A percentile compares a stretch with the other conserved stretches of the same genome.
These are phyloP conservation scores for Antennarius maculatus DNA, from an alignment of 2,797 vertebrate genomes.

Conservation along the genomic window DNA sequence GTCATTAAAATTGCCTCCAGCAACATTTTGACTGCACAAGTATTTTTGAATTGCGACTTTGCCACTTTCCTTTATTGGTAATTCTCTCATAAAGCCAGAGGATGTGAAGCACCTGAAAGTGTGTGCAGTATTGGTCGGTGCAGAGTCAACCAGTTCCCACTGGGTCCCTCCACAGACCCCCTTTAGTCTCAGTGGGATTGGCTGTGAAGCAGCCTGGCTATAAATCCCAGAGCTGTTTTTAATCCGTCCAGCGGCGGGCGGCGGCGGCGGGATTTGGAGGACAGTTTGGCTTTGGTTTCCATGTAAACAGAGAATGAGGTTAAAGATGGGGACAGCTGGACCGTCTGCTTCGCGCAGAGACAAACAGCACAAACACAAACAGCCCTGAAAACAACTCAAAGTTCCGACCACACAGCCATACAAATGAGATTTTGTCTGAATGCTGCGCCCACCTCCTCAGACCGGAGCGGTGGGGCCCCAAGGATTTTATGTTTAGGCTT, in stretches of 20 bases:
- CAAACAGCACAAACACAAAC: neutral
- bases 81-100: slow-evolving; percentile 11
- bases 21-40: no score
- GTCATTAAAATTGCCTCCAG: no score
- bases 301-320: slow-evolving; percentile 54
- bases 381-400: neutral
- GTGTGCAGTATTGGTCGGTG: neutral
- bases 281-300: slow-evolving; percentile 47
- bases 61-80: neutral
- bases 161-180: slow-evolving; percentile 14
- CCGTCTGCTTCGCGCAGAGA: slow-evolving; percentile 19
- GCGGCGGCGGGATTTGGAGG: slow-evolving; percentile 48
- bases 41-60: no score
- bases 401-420: no score
- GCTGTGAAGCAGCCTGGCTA: slow-evolving; percentile 12
- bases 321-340: slow-evolving; percentile 50
- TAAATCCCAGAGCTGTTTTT: slow-evolving; percentile 47
- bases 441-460: no score
- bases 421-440: no score
- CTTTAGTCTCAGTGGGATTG: slow-evolving; percentile 1
- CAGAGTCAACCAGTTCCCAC: neutral
- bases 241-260: slow-evolving; percentile 45
- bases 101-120: slow-evolving; percentile 5
- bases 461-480: no score
- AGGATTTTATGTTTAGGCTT: no score